Evolutionary conservation across 2,113 vertebrate genomes (phyloP), one percentile per base, ranked within the genome.

Genomic region (Chamaetylas fuelleborni): DNA sequence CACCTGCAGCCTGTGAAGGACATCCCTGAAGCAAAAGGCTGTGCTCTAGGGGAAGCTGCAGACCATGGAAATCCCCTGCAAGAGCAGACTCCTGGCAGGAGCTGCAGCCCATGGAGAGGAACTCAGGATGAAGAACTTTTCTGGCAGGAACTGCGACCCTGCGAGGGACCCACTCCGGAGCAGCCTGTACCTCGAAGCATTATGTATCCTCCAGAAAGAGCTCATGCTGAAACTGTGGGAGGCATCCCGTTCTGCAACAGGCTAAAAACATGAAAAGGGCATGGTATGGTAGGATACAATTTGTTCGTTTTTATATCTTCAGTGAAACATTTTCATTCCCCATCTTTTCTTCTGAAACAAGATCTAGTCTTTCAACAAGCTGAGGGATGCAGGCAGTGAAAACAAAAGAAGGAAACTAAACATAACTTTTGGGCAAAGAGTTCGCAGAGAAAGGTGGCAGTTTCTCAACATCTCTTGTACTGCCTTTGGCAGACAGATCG

Each of bases 141-240:
- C 34, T 56, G 13, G 6, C 29, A 81, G 19, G 22, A 78, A 5
- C 19, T 16, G 20, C 60, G 33, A 81, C 16, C 19, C 14, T 33
- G 5, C 0, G 0, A 50, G 31, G n/a, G 8, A 65, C 11, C 5
- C 14, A 12, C 0, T 0, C 6, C 53, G 22, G 4, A 74, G 25
- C n/a, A 71, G 11, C 36, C 5, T 66, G n/a, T 12, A 28, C 9
- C 9, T 9, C 3, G 2, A 73, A 53, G 14, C 16, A 65, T 38
- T 12, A 22, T 48, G 17, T 8, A 17, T 9, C 3, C 6, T 66
- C 8, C 28, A 19, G 29, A 50, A 71, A 31, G 33, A 31, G 31
- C 1, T 2, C 14, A 45, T 31, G 16, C 9, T 92, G 50, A 31
- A 90, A 14, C 8, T 51, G 4, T 36, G 22, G 11, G 11, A 81